phyloP scores from a whole-genome alignment of 2,888 invertebrate species.

The Drosophila emarginata region DNA sequence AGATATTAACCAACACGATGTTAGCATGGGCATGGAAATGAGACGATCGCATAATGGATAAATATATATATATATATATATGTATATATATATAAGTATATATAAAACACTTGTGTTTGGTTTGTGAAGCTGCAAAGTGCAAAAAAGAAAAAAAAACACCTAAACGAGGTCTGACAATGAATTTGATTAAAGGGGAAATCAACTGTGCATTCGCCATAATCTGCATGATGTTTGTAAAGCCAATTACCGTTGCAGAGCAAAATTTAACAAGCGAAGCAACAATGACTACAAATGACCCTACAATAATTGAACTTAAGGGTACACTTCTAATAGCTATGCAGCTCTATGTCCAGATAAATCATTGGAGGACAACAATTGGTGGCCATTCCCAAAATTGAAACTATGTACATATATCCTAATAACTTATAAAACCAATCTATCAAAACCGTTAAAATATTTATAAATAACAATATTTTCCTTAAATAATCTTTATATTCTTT shows the following conservation, averaged over 20 bases:
- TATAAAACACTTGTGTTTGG: conserved; percentile 59
- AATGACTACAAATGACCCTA: conserved; percentile 1
- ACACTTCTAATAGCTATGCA: conserved; percentile 57
- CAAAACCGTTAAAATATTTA: no score
- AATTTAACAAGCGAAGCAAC: conserved; percentile 14
- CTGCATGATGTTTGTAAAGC: conserved; percentile 23
- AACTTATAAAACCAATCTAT: no score
- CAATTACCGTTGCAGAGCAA: conserved; percentile 9
- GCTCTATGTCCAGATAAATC: no score
- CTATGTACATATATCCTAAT: conserved; percentile 77
- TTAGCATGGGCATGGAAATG: no score
- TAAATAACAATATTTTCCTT: background rate
- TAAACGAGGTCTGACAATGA: conserved; percentile 23
- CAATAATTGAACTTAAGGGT: background rate
- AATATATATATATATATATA: background rate
- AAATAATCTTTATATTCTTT: no score
- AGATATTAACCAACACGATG: no score
- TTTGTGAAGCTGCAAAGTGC: conserved; percentile 49
- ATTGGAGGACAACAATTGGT: conserved; percentile 66
- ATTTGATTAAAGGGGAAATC: conserved; percentile 15
- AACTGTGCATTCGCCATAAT: conserved; percentile 11
- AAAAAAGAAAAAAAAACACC: background rate
- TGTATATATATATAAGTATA: no score
- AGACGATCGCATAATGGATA: background rate
- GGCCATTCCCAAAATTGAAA: conserved; percentile 68